These are phyloP conservation scores for Perizoma flavofasciatum DNA, from an alignment of 2,888 invertebrate species.

Conservation along the genomic window DNA sequence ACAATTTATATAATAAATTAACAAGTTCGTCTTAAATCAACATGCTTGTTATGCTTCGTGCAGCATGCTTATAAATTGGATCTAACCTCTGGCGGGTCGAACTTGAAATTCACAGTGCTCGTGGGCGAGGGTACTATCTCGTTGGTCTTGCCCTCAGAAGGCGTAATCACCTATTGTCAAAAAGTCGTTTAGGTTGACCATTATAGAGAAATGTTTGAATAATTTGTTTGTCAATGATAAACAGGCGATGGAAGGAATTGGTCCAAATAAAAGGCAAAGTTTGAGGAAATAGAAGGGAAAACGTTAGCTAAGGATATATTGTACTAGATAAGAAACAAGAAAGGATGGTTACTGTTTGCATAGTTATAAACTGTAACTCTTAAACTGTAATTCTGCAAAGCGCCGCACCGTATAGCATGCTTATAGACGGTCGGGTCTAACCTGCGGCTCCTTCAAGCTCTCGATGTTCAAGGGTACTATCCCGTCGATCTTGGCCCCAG, in stretches of 20 bases:
- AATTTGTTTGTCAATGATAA: background rate
- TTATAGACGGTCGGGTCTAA: slow-evolving; percentile 66
- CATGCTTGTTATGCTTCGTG: slow-evolving; percentile 11
- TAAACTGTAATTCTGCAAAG: slow-evolving; percentile 73
- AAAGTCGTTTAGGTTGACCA: background rate
- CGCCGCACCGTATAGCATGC: slow-evolving; percentile 66
- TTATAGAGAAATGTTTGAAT: background rate
- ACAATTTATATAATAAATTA: background rate
- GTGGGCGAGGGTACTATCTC: slow-evolving; percentile 83
- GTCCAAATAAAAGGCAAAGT: too few relatives aligned
- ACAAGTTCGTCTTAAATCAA: background rate
- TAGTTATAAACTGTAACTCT: slow-evolving; percentile 47
- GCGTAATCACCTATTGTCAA: slow-evolving; percentile 66
- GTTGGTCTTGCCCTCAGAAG: slow-evolving; percentile 87
- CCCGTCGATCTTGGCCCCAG: slow-evolving; percentile 87
- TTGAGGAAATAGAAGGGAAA: slow-evolving; percentile 27
- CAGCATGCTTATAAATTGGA: slow-evolving; percentile 59
- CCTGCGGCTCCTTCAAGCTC: slow-evolving; percentile 69
- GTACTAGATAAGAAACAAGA: too few relatives aligned
- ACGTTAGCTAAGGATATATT: too few relatives aligned
- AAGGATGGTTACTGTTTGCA: too few relatives aligned
- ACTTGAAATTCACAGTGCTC: slow-evolving; percentile 85
- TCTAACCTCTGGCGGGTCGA: slow-evolving; percentile 84
- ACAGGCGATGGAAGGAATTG: too few relatives aligned
- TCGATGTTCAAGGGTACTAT: slow-evolving; percentile 74